phyloP scores from a whole-genome alignment of 2,888 invertebrate genomes.

The Holacanthella duospinosa region DNA sequence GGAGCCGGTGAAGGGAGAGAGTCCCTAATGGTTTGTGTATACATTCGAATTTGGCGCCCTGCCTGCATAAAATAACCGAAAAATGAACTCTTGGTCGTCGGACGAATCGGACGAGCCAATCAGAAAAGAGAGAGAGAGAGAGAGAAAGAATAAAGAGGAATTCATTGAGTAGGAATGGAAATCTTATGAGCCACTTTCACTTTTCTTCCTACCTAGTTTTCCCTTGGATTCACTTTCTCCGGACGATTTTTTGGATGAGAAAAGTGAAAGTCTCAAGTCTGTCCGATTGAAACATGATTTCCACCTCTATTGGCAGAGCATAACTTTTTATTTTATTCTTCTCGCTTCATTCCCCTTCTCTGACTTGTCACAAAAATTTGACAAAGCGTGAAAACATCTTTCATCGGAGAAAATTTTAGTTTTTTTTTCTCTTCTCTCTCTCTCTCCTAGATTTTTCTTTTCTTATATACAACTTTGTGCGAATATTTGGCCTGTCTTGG shows the following conservation, averaged over 20 bases:
- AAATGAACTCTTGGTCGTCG: background rate
- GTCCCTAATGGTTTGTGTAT: slow-evolving; percentile 2
- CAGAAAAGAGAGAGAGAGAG: no score
- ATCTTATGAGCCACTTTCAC: no score
- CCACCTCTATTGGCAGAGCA: slow-evolving; percentile 17
- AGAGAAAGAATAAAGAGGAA: no score
- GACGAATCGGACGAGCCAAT: background rate
- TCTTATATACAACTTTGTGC: no score
- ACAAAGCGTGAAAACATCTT: slow-evolving; percentile 19
- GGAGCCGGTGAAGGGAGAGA: background rate
- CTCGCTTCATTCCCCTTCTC: slow-evolving; percentile 10
- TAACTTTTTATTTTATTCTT: slow-evolving; percentile 9
- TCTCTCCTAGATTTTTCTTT: background rate
- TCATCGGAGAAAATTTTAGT: slow-evolving; percentile 13
- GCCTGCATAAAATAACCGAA: slow-evolving; percentile 1
- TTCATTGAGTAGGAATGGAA: no score
- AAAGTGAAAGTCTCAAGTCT: slow-evolving; percentile 4
- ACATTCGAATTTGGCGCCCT: slow-evolving; percentile 5
- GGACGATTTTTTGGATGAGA: background rate
- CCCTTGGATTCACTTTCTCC: background rate
- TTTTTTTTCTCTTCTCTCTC: background rate
- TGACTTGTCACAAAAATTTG: slow-evolving; percentile 19
- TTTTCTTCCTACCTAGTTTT: no score
- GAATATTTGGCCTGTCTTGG: background rate
- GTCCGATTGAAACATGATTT: slow-evolving; percentile 22